A percentile compares a stretch with the other conserved stretches of the same genome.
Conservation (phyloP, 2,888 invertebrate genomes). For the Hyalella azteca region DNA sequence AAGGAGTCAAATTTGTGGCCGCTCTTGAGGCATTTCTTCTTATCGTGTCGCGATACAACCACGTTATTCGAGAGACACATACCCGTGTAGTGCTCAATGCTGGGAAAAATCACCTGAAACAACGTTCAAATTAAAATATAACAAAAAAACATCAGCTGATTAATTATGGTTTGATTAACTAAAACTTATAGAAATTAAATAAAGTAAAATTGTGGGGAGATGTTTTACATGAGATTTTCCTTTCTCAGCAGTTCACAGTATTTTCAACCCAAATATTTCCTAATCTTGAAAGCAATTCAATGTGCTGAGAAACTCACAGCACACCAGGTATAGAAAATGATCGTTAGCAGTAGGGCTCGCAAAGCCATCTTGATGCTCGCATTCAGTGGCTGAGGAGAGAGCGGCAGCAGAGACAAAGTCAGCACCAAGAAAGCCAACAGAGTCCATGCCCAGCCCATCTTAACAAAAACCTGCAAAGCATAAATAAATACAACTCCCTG, state of each 20-base stretch:
- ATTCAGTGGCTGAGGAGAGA: slow-evolving; percentile 10
- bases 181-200: too few relatives aligned
- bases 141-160: too few relatives aligned
- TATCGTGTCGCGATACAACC: slow-evolving; percentile 23
- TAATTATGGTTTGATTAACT: too few relatives aligned
- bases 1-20: slow-evolving; percentile 45
- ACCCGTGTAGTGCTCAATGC: slow-evolving; percentile 45
- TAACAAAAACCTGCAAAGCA: slow-evolving; percentile 55
- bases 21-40: slow-evolving; percentile 43
- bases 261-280: too few relatives aligned
- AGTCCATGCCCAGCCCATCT: slow-evolving; percentile 49
- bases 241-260: too few relatives aligned
- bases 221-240: too few relatives aligned
- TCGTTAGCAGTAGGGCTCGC: slow-evolving; percentile 39
- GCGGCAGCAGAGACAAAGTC: not conserved
- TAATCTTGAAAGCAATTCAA: not conserved
- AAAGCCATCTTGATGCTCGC: slow-evolving; percentile 1
- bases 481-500: too few relatives aligned
- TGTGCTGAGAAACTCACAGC: slow-evolving; percentile 31
- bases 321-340: slow-evolving; percentile 49
- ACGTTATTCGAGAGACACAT: slow-evolving; percentile 40
- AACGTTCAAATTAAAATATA: too few relatives aligned
- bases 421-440: slow-evolving; percentile 10
- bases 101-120: slow-evolving; percentile 45
- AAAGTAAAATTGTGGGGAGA: too few relatives aligned